A percentile compares a stretch with the other conserved stretches of the same genome.
These are phyloP conservation scores for Gymnoscopelus microlampas DNA, from an alignment of 2,797 vertebrate species.

Conservation along the genomic window DNA sequence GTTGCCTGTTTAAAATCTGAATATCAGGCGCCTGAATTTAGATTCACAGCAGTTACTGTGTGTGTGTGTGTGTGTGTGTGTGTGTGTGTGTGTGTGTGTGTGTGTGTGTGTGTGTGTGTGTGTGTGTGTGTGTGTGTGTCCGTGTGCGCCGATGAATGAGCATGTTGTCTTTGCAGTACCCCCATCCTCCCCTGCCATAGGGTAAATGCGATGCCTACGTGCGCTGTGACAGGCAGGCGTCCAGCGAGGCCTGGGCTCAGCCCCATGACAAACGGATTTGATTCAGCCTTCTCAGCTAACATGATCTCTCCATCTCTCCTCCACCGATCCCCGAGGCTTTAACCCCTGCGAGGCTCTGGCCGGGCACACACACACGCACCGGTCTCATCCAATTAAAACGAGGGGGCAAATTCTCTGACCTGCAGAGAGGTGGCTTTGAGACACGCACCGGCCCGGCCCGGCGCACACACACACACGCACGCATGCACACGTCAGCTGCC, in stretches of 20 bases:
- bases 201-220: conserved; percentile 48
- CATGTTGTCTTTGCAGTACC: conserved; percentile 13
- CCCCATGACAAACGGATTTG: conserved; percentile 48
- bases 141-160: conserved; percentile 20
- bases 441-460: conserved; percentile 2
- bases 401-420: conserved; percentile 36
- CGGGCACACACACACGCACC: conserved; percentile 13
- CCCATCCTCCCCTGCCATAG: conserved; percentile 11
- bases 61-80: conserved; percentile 19
- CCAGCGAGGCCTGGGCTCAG: conserved; percentile 27
- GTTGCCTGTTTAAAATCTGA: neutral
- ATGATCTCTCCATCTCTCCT: conserved; percentile 52
- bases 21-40: too few species aligned
- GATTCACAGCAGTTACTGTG: neutral
- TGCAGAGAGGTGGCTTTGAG: neutral
- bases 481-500: conserved; percentile 10
- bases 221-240: conserved; percentile 43
- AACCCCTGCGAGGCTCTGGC: conserved; percentile 19
- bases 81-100: neutral
- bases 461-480: conserved; percentile 1
- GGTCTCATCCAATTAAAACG: conserved; percentile 62
- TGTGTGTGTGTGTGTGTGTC: conserved; percentile 23
- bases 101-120: conserved; percentile 4
- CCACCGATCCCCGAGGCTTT: conserved; percentile 30
- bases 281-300: conserved; percentile 56